These are phyloP conservation scores for Borostomias antarcticus DNA, from an alignment of 2,797 vertebrate species.

Conservation along the genomic window DNA sequence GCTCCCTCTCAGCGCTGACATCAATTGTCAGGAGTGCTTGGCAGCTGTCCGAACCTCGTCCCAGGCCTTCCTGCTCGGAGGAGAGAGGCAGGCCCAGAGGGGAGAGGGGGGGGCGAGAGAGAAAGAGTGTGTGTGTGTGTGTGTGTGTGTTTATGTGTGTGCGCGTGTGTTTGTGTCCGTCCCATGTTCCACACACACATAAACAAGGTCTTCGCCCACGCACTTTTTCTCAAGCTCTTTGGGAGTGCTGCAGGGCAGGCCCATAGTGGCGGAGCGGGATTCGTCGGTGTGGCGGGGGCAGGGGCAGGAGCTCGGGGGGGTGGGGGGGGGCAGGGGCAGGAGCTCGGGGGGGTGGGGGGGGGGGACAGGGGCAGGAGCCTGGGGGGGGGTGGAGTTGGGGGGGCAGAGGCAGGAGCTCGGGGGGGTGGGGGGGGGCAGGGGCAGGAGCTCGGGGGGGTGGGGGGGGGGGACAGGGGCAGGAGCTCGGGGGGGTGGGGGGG, in stretches of 20 bases:
- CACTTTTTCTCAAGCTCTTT: constrained; percentile 79
- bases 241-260: constrained; percentile 76
- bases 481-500: too few relatives aligned
- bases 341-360: constrained; percentile 55
- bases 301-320: constrained; percentile 42
- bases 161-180: constrained; percentile 21
- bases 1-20: constrained; percentile 67
- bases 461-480: constrained; percentile 55
- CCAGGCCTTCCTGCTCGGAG: constrained; percentile 71
- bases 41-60: constrained; percentile 73
- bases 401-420: too few relatives aligned
- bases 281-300: constrained; percentile 60
- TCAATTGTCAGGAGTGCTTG: constrained; percentile 77
- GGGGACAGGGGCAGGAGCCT: constrained; percentile 37
- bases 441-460: constrained; percentile 50
- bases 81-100: constrained; percentile 58
- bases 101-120: neutral
- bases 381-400: too few relatives aligned
- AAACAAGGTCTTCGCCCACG: constrained; percentile 71
- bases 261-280: constrained; percentile 61
- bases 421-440: too few relatives aligned
- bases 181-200: constrained; percentile 40
- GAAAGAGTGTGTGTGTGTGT: constrained; percentile 23
- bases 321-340: constrained; percentile 23
- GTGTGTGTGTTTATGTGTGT: constrained; percentile 29